Base-by-base conservation (phyloP, 2,797 vertebrate species). In the Lacerta bilineata region DNA sequence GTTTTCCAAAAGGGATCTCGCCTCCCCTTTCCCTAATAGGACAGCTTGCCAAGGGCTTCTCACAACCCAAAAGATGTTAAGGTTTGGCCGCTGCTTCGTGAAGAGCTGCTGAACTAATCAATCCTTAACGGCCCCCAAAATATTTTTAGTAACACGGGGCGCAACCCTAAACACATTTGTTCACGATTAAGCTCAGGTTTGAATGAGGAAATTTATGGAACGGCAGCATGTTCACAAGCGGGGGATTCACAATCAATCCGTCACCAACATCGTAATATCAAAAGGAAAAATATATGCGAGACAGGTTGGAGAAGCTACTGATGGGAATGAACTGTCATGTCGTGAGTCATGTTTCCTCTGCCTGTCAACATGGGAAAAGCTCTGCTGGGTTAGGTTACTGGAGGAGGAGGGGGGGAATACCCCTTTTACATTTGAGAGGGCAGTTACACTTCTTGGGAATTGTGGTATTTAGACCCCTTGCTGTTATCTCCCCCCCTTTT, bases 31-130 rank as follows among this genome's bases (percentile, higher is more conserved):
- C 39, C 87, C 83, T 92, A 83, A 87, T 10, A 93, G 1, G 41
- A 77, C 39, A 77, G 80, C 15, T 39, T 87, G 41, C 55, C 82
- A 90, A 92, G 85, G 84, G 72, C 72, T 80, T 90, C 55, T 91
- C 80, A 87, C 29, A 93, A 68, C 66, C 94, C 91, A 89, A 66
- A 95, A 93, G 89, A 84, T 7, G 88, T 95, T 91, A 46, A 76
- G 33, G 85, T 84, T 89, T 78, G 71, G 87, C 80, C 77, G 3
- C 27, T 87, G 82, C 41, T 82, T 88, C 27, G 90, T 27, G 78
- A 93, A 89, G 83, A 89, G 46, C 80, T 93, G 23, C 7, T 85
- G 33, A 87, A 92, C 86, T 87, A 43, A n/a, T 25, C 83, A 86
- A 25, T 18, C 83, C 74, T 27, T 83, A 25, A 6, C 5, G 29